phyloP scores from a whole-genome alignment of 2,797 vertebrate genomes.

The Bradypus variegatus region DNA sequence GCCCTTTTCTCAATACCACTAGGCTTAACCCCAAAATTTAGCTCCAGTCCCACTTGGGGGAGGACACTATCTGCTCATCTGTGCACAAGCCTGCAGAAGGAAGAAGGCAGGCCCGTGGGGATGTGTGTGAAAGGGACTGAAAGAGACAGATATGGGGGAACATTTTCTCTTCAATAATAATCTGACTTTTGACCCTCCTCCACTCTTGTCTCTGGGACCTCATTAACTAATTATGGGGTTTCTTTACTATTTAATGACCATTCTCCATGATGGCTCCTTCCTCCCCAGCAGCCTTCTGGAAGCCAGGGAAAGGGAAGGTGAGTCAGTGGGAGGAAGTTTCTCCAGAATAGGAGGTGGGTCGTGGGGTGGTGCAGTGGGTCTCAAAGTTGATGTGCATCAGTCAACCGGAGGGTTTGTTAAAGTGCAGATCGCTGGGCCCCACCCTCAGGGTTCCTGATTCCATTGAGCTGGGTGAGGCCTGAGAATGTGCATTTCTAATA shows the following conservation, averaged over 20 bases:
- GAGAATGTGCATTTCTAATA: neutral
- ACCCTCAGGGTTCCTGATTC: neutral
- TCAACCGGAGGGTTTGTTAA: neutral
- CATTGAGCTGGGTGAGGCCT: neutral
- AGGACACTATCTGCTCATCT: neutral
- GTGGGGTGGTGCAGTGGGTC: neutral
- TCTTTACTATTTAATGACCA: constrained; percentile 61
- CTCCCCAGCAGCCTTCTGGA: neutral
- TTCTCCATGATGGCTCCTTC: neutral
- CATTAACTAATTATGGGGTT: constrained; percentile 59
- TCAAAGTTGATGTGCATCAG: neutral
- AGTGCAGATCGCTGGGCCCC: neutral
- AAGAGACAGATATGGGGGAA: neutral
- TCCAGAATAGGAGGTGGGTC: neutral
- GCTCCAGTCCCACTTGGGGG: neutral
- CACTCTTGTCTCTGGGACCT: neutral
- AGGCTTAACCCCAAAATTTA: neutral
- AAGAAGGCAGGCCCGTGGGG: neutral
- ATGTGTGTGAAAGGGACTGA: neutral
- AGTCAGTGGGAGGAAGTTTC: neutral
- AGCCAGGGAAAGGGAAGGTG: neutral
- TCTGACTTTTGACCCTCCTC: constrained; percentile 20
- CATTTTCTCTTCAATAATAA: neutral
- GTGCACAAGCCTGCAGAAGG: neutral
- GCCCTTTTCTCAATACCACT: neutral